Evolutionary conservation across 2,888 invertebrate species (phyloP), one percentile per base, ranked within the genome.

Genomic region (Himalopsyche tibetana): DNA sequence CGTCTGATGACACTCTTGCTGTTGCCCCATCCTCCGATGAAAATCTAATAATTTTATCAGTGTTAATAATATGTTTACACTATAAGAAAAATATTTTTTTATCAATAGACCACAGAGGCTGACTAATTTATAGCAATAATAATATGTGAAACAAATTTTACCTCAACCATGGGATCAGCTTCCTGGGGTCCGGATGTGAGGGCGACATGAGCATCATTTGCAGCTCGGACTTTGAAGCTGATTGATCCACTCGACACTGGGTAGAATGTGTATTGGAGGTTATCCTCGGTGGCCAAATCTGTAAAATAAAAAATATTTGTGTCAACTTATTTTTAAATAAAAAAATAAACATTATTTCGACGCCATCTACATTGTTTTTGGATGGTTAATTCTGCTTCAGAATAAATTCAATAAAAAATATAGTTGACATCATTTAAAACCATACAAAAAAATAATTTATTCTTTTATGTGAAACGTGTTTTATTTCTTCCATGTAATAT

Each of bases 21-120:
- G 91, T 98, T 98, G 40, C 94, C 94, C 98, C 98, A 98, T 51
- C 98, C 98, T 45, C 98, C 98, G 89, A 98, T 94, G 92, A 98
- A 96, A 84, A 98, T 91, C 95, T 95, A 90, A 40, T 90, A 84
- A 36, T 12, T 51, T 15, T 4, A 15, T 51, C 51, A 15, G 12
- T 15, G 2, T 15, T 12, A 51, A 15, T 15, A 51, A 15, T 51
- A 45, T 9, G 8, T 51, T 51, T 51, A 51, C 5, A 51, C 3
- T 51, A 15, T 1, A 28, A 28, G 28, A 28, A 28, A 28, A 28
- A 28, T 28, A 28, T 28, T 28, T 28, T 15, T 15, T 51, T 51
- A 51, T 9, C 45, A 11, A 4, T 6, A 8, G 45, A 51, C 45
- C 12, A 51, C 45, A 51, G 45, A 42, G 45, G 45, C 51, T 6